A percentile compares a stretch with the other conserved stretches of the same genome.
These are phyloP conservation scores for Epizoanthus stellaris DNA, from an alignment of 92 coral and sea anemone genomes.

Conservation along the genomic window DNA sequence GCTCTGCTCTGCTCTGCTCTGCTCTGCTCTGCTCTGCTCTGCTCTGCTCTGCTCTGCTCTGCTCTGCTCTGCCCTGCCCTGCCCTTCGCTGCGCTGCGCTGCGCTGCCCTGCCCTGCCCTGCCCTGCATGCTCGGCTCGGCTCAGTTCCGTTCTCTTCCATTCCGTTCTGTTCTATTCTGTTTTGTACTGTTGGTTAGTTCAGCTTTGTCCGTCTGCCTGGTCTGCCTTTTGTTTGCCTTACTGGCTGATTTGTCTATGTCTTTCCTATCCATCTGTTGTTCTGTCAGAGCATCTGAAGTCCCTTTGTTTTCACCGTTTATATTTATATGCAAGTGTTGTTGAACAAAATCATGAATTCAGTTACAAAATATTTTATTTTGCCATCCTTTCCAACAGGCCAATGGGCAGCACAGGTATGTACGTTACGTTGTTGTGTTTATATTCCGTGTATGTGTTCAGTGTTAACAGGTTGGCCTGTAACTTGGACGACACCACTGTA, in stretches of 20 bases:
- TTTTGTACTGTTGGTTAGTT: too few relatives aligned
- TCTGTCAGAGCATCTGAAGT: too few relatives aligned
- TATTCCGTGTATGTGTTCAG: too few relatives aligned
- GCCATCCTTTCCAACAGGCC: conserved; percentile 11
- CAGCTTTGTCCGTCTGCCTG: too few relatives aligned
- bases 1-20: too few relatives aligned
- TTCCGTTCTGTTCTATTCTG: too few relatives aligned
- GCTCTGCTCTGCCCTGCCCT: too few relatives aligned
- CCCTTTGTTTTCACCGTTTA: neutral
- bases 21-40: too few relatives aligned
- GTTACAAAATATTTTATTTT: neutral
- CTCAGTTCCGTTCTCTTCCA: neutral
- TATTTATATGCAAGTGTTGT: neutral
- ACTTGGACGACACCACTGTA: neutral
- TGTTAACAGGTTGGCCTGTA: neutral
- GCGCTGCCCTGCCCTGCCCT: too few relatives aligned
- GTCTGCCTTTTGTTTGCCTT: too few relatives aligned
- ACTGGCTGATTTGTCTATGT: neutral
- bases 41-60: too few relatives aligned
- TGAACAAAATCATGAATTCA: neutral
- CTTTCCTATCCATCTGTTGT: neutral
- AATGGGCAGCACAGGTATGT: conserved; percentile 37
- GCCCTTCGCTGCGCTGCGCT: too few relatives aligned
- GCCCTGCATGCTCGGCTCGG: neutral
- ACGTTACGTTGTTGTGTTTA: neutral